These are phyloP conservation scores for Seira musarum DNA, from an alignment of 2,888 invertebrate genomes.

Conservation along the genomic window DNA sequence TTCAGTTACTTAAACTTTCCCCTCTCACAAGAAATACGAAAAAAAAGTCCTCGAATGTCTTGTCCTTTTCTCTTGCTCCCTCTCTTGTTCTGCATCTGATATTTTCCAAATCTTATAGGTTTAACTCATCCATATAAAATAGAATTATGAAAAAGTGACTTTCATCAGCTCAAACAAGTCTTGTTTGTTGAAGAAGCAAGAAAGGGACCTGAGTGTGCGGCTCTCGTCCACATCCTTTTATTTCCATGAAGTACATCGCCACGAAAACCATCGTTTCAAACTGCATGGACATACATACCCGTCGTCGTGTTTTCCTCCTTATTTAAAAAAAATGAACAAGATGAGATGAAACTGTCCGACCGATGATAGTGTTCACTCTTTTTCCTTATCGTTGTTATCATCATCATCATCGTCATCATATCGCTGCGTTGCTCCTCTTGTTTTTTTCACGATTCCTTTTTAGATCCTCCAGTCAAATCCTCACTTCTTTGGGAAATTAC, in stretches of 20 bases:
- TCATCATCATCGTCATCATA: too few relatives aligned
- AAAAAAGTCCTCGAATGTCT: background rate
- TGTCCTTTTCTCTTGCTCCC: constrained; percentile 12
- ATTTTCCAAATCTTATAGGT: background rate
- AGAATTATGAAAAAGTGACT: background rate
- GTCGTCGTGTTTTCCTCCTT: too few relatives aligned
- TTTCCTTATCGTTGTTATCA: too few relatives aligned
- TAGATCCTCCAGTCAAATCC: too few relatives aligned
- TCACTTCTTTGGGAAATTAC: too few relatives aligned
- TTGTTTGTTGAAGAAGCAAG: background rate
- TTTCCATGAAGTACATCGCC: background rate
- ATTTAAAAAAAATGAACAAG: too few relatives aligned
- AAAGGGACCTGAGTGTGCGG: background rate
- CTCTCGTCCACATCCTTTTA: background rate
- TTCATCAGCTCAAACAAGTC: background rate
- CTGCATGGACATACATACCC: background rate
- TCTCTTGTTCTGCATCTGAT: too few relatives aligned
- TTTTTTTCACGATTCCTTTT: too few relatives aligned
- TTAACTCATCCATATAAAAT: background rate
- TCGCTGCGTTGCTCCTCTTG: too few relatives aligned
- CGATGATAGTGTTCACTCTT: too few relatives aligned
- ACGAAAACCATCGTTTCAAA: background rate
- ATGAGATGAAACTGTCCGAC: too few relatives aligned
- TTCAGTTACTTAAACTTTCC: background rate
- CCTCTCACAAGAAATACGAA: background rate